Conservation (phyloP, 2,797 vertebrate species). For the Uromys caudimaculatus region DNA sequence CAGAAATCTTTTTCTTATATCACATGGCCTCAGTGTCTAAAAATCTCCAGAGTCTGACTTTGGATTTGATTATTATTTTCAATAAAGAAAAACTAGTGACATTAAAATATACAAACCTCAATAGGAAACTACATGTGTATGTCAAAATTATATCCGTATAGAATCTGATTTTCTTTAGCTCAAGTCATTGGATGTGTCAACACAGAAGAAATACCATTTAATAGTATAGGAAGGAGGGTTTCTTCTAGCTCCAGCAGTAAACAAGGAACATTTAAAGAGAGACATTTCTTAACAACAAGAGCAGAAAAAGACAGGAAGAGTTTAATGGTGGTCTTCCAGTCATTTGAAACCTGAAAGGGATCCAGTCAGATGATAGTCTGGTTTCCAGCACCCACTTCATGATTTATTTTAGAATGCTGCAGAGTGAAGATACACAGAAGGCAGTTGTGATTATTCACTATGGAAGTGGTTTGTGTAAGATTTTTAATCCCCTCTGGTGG, state of each 20-base stretch:
- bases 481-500: not conserved
- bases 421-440: not conserved
- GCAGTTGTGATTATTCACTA: not conserved
- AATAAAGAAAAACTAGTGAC: constrained; percentile 16
- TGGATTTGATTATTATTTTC: constrained; percentile 31
- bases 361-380: not conserved
- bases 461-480: constrained; percentile 1
- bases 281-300: not conserved
- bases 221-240: not conserved
- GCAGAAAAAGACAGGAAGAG: not conserved
- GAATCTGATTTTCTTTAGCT: constrained; percentile 45
- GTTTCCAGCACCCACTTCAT: constrained; percentile 3
- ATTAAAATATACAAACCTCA: constrained; percentile 34
- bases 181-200: constrained; percentile 19
- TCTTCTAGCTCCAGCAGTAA: not conserved
- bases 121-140: not conserved
- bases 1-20: constrained; percentile 9
- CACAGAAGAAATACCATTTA: not conserved
- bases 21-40: not conserved
- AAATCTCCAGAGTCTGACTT: not conserved
- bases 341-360: constrained; percentile 43
- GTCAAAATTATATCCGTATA: constrained; percentile 15
- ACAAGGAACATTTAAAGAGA: not conserved
- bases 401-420: not conserved
- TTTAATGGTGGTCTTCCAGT: constrained; percentile 5